Base-by-base conservation (phyloP, 2,797 vertebrate species). In the Tokudaia muenninki region DNA sequence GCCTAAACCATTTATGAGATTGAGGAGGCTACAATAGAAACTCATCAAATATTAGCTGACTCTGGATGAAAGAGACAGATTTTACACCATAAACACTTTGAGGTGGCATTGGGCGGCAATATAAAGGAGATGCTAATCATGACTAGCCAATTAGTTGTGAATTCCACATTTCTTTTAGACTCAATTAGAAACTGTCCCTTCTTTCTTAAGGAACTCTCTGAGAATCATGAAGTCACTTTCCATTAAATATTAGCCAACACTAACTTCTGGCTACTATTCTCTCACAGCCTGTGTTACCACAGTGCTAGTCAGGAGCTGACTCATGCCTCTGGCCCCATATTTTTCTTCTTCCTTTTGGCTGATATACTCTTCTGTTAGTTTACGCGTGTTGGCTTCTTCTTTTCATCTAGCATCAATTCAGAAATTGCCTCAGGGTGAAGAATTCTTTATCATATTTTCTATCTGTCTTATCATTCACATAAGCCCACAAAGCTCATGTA, bases 11-110 rank as follows among this genome's bases (percentile, higher is more conserved):
- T 57, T 59, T 3, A 4, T n/a, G 26, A 24, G 10, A 65, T 6
- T 50, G 19, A 37, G 16, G 4, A 11, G 19, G 24, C 0, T 72
- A 0, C 41, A 55, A 41, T 0, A 50, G 50, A 47, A 63, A 7
- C 14, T 72, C 61, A 61, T 10, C 3, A 22, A 31, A 37, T 57
- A 6, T 26, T 21, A 34, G 22, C 24, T 82, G 31, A 72, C 12
- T 81, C 44, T 78, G 4, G 75, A 61, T 50, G 61, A 12, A 59
- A 52, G 31, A 75, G 14, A 24, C n/a, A n/a, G 10, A 63, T 80
- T 4, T 75, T 81, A 82, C 0, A 55, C 12, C 17, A 3, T 16
- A 81, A 80, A 61, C 4, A 63, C 16, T 29, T 77, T 63, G n/a
- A 11, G 19, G 14, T 31, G 44, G 50, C 37, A 47, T 75, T 22